These are phyloP conservation scores for Phylloscopus trochiloides DNA, from an alignment of 2,113 vertebrate species.

Conservation along the genomic window DNA sequence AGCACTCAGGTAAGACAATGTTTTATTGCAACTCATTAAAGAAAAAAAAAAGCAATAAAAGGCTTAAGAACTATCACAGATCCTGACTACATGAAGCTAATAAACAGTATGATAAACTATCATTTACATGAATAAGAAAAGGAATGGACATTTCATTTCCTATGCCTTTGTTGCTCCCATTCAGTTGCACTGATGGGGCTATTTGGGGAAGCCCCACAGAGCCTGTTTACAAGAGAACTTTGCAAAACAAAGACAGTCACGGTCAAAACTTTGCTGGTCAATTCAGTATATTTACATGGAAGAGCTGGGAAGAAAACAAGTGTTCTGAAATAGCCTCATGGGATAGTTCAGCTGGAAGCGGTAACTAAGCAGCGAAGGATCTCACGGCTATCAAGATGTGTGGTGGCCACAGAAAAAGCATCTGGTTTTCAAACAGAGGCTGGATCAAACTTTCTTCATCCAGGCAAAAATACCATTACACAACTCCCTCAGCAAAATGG, in stretches of 20 bases:
- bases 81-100: constrained; percentile 41
- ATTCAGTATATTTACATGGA: constrained; percentile 63
- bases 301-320: constrained; percentile 20
- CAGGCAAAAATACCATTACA: background rate
- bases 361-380: background rate
- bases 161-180: constrained; percentile 64
- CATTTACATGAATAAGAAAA: constrained; percentile 68
- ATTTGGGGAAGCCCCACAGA: constrained; percentile 64
- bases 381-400: background rate
- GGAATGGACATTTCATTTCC: constrained; percentile 71
- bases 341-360: background rate
- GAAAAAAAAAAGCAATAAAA: constrained; percentile 39
- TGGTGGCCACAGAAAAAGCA: background rate
- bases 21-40: constrained; percentile 54
- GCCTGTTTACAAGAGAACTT: constrained; percentile 72
- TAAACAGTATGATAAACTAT: constrained; percentile 63
- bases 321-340: background rate
- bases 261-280: constrained; percentile 73
- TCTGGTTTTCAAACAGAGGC: background rate
- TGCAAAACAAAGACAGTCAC: constrained; percentile 79
- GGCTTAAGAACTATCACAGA: constrained; percentile 2
- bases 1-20: background rate
- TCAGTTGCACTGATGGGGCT: constrained; percentile 46
- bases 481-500: background rate
- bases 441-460: background rate